Evolutionary conservation across 2,888 invertebrate species (phyloP).

Genomic region (Drosophila differens): DNA sequence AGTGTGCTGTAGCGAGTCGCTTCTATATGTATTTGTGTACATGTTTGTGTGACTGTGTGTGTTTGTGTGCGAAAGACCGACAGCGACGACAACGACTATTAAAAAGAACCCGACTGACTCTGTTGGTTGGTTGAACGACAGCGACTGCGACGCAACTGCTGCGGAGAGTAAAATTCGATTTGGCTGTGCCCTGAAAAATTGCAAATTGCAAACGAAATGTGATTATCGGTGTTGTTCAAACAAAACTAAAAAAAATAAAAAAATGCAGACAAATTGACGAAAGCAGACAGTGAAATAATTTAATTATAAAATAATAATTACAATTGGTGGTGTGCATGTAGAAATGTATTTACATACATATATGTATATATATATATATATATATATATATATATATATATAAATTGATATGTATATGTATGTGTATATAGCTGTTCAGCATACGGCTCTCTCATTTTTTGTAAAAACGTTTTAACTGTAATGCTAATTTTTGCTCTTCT

Average conservation of each 20-base stretch:
- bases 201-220: conserved; percentile 63
- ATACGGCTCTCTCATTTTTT: conserved; percentile 30
- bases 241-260: neutral
- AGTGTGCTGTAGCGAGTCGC: conserved; percentile 27
- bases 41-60: conserved; percentile 19
- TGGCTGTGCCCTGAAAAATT: conserved; percentile 67
- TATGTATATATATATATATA: conserved; percentile 16
- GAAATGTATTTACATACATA: neutral
- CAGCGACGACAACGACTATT: conserved; percentile 44
- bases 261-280: conserved; percentile 44
- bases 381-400: conserved; percentile 9
- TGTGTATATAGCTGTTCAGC: conserved; percentile 5
- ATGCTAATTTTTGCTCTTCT: conserved; percentile 66
- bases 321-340: neutral
- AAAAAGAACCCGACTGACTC: conserved; percentile 76
- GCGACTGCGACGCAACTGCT: conserved; percentile 45
- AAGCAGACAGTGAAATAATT: conserved; percentile 41
- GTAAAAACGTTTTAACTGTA: conserved; percentile 57
- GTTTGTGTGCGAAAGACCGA: conserved; percentile 60
- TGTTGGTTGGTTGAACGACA: conserved; percentile 40
- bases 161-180: conserved; percentile 72
- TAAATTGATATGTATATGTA: conserved; percentile 4
- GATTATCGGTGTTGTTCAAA: conserved; percentile 49
- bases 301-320: conserved; percentile 29
- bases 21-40: conserved; percentile 17